Base-by-base conservation (phyloP, 1,140 invertebrate species). In the Drosophila ercepeae region DNA sequence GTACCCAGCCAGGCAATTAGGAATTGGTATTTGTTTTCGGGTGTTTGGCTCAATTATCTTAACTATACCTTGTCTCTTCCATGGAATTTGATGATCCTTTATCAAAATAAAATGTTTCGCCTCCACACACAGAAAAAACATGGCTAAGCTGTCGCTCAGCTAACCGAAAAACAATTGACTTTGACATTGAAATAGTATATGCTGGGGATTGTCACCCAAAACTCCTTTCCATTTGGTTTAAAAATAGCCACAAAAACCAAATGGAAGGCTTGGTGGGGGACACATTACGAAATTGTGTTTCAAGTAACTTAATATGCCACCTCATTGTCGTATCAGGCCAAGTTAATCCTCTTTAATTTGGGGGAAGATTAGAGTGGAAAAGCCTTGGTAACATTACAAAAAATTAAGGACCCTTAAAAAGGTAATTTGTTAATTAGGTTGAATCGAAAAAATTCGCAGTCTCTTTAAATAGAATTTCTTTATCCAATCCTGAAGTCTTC, bases 131-230 rank as follows among this genome's bases (percentile, higher is more conserved):
- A 54, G 34, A 39, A 50, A 55, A 61, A 54, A 25, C 77, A 82
- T 82, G 78, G 77, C 73, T 83, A 73, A 75, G 64, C 59, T 52
- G 48, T 19, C 11, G 42, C 42, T 39, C 21, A 23, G 8, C 46
- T 42, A 27, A 46, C 13, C 16, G 19, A 7, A n/a, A 44, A 68
- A 21, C 46, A 45, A 65, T 74, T 72, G 76, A 78, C 79, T 79
- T 79, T 84, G 79, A 86, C 79, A 84, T 84, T 84, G 81, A 84
- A 86, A 86, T 79, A 75, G 71, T 79, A 86, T 48, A 75, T 54
- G 54, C 41, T 9, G 1, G 11, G 23, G 51, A 46, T 52, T 49
- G 3, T 14, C 36, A 39, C 19, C 36, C 44, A 34, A 34, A 23
- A 13, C 34, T 29, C n/a, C 39, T 16, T 18, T 51, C 49, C 41